Conservation (phyloP, 2,113 vertebrate species). For the Felis catus region DNA sequence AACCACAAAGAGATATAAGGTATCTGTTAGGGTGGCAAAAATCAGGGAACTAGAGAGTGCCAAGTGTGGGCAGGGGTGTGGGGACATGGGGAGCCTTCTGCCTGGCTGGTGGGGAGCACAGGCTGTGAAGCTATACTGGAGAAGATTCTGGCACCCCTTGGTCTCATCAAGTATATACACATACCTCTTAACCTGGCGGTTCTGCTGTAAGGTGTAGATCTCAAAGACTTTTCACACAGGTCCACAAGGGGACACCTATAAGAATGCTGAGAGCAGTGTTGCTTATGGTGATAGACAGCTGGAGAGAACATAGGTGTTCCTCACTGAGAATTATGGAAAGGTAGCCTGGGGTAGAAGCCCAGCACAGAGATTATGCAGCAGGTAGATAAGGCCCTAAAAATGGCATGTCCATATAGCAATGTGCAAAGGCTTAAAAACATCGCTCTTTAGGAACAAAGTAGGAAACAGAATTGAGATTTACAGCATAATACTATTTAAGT, state of each 20-base stretch:
- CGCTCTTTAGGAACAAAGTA: not conserved
- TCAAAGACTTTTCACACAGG: not conserved
- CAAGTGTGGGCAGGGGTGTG: not conserved
- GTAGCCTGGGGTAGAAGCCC: not conserved
- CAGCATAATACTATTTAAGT: not conserved
- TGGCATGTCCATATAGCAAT: not conserved
- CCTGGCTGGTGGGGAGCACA: not conserved
- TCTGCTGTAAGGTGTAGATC: not conserved
- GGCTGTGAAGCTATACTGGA: not conserved
- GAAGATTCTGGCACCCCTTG: not conserved
- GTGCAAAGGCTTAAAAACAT: not conserved
- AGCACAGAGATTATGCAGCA: not conserved
- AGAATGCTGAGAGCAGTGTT: not conserved
- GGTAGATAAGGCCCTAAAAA: not conserved
- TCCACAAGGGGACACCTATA: not conserved
- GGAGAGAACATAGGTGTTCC: not conserved
- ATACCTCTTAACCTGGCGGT: not conserved
- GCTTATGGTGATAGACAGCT: not conserved
- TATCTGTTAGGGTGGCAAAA: not conserved
- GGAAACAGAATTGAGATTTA: slow-evolving; percentile 37
- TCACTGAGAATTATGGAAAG: not conserved
- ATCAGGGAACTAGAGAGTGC: not conserved
- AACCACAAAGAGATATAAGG: not conserved
- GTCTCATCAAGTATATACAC: not conserved
- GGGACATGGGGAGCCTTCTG: not conserved